Evolutionary conservation across 2,113 vertebrate genomes (phyloP), one percentile per base, ranked within the genome.

Genomic region (Hippocampus guttulatus): DNA sequence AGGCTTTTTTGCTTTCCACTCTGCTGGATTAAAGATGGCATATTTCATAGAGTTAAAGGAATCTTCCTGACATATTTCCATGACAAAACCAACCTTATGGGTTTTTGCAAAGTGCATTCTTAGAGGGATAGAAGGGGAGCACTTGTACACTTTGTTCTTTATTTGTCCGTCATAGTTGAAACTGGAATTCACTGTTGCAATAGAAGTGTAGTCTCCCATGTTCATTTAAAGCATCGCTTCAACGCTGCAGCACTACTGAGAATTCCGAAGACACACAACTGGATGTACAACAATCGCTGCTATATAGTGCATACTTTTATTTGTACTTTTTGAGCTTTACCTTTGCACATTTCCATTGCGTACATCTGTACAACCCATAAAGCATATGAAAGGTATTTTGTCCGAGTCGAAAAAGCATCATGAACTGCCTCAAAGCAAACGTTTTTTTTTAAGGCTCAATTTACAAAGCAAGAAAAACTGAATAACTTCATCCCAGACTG

Each of bases 81-180:
- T 63, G 45, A 67, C 20, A 23, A 69, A 27, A 18, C 45, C 67
- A 66, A 66, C 73, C n/a, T 61, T 4, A 62, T 40, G n/a, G 12
- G 16, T 71, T 81, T 78, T 85, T 85, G 71, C 73, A 77, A 43
- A 23, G 65, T 65, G 61, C 67, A 63, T 60, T 66, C 20, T 41
- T 57, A 74, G 67, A 65, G 15, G 23, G 64, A 27, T 25, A 16
- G n/a, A 81, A 38, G 33, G 64, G 54, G 51, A 76, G 43, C 30
- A 3, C 63, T 66, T 72, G 73, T 58, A 60, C 57, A 2, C 61
- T 43, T 69, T 51, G 67, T 72, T 71, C 51, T 55, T 55, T n/a
- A 55, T n/a, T 55, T 23, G 47, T 51, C 47, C 15, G 5, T 51
- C 52, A 7, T 51, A 3, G 21, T 55, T 4, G 15, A 55, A 55